phyloP scores from a whole-genome alignment of 2,888 invertebrate species.

The Acronicta aceris region DNA sequence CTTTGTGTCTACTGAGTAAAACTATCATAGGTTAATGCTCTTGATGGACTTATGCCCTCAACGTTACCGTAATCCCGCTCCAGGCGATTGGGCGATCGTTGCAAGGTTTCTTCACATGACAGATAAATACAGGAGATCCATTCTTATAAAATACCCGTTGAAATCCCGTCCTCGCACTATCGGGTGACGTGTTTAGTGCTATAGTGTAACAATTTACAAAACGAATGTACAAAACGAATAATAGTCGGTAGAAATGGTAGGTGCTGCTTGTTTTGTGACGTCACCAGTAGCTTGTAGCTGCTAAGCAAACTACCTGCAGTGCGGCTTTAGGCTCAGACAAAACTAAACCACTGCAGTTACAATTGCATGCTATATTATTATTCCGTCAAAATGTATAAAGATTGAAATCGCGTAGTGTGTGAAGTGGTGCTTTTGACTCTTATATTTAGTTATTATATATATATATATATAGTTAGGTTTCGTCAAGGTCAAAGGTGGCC shows the following conservation, averaged over 20 bases:
- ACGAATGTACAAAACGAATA: too few species aligned
- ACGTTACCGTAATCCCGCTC: constrained; percentile 37
- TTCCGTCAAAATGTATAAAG: background rate
- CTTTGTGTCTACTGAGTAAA: constrained; percentile 29
- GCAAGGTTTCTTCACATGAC: constrained; percentile 28
- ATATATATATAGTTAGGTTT: constrained; percentile 23
- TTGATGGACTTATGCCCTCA: constrained; percentile 22
- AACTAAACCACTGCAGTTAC: constrained; percentile 38
- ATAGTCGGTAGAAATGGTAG: background rate
- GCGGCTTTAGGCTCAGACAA: constrained; percentile 39
- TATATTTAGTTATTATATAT: too few species aligned
- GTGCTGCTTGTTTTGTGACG: constrained; percentile 25
- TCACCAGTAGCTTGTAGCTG: constrained; percentile 24
- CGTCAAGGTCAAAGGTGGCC: constrained; percentile 40
- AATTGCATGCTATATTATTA: constrained; percentile 35
- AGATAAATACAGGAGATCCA: constrained; percentile 14
- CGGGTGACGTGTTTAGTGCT: too few species aligned
- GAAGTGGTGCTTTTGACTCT: constrained; percentile 22
- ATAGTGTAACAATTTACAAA: too few species aligned
- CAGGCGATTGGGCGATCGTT: constrained; percentile 17
- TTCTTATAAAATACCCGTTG: background rate
- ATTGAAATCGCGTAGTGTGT: constrained; percentile 7
- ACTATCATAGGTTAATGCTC: constrained; percentile 44
- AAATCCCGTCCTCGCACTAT: too few species aligned
- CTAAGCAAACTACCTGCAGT: constrained; percentile 38